Conservation (phyloP, 2,888 invertebrate genomes). For the Cerastis rubricosa region DNA sequence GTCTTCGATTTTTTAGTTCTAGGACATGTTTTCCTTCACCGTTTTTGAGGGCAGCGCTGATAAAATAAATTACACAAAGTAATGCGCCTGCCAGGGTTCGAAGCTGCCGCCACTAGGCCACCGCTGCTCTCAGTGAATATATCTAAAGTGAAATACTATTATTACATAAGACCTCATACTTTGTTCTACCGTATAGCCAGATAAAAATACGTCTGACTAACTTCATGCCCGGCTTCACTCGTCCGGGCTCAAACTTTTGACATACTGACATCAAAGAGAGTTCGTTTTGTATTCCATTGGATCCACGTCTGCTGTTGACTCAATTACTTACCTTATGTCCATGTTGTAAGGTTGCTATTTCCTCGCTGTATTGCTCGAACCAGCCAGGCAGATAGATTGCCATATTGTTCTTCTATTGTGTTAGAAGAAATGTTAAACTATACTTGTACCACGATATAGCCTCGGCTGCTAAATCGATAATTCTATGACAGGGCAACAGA, state of each 20-base stretch:
- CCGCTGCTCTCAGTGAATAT: too few species aligned
- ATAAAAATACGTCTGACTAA: constrained; percentile 55
- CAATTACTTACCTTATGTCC: constrained; percentile 24
- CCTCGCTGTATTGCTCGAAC: background rate
- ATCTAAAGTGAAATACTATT: constrained; percentile 20
- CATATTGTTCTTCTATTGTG: constrained; percentile 54
- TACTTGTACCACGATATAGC: background rate
- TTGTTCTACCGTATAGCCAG: constrained; percentile 7
- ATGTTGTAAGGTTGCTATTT: constrained; percentile 29
- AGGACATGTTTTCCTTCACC: too few species aligned
- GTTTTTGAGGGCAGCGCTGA: too few species aligned
- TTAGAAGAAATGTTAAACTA: constrained; percentile 27
- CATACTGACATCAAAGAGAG: constrained; percentile 60
- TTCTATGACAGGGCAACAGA: background rate
- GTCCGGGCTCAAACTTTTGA: constrained; percentile 55
- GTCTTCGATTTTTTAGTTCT: too few species aligned
- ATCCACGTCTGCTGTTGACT: constrained; percentile 8
- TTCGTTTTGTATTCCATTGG: constrained; percentile 56
- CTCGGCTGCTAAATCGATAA: constrained; percentile 9
- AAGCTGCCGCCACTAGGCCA: too few species aligned
- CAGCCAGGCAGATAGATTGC: constrained; percentile 38
- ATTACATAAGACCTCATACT: constrained; percentile 33
- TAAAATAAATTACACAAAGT: too few species aligned
- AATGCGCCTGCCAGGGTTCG: too few species aligned
- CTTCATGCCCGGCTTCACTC: constrained; percentile 48